phyloP scores from a whole-genome alignment of 2,797 vertebrate genomes.

The Gymnoscopelus braueri region DNA sequence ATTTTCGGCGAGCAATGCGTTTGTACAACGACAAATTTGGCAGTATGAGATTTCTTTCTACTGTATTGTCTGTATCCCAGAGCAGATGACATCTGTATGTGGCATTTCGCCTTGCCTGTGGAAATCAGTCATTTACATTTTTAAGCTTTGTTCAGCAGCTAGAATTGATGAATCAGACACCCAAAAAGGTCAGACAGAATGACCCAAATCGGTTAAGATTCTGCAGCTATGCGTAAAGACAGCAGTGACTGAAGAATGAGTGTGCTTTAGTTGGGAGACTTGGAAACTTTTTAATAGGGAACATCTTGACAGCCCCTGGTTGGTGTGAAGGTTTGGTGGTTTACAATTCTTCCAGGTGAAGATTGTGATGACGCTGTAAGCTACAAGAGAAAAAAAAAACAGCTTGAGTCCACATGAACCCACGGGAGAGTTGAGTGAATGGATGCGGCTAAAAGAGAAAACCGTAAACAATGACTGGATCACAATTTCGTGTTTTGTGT shows the following conservation, averaged over 20 bases:
- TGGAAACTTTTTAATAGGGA: conserved; percentile 37
- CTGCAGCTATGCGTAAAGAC: conserved; percentile 43
- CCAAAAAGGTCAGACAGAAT: conserved; percentile 33
- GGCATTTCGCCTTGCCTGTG: conserved; percentile 45
- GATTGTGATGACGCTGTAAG: conserved; percentile 28
- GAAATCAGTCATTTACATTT: conserved; percentile 31
- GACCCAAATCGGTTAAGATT: conserved; percentile 27
- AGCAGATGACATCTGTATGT: conserved; percentile 38
- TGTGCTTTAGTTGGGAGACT: conserved; percentile 25
- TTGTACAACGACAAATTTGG: too few relatives aligned
- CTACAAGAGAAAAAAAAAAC: conserved; percentile 17
- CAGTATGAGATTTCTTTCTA: conserved; percentile 12
- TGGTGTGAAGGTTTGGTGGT: conserved; percentile 33
- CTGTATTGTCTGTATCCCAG: conserved; percentile 35
- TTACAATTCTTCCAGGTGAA: conserved; percentile 66
- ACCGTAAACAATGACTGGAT: conserved; percentile 71
- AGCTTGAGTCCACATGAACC: conserved; percentile 36
- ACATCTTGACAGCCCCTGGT: conserved; percentile 30
- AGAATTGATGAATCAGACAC: conserved; percentile 25
- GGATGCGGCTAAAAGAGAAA: conserved; percentile 49
- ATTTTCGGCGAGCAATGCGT: too few relatives aligned
- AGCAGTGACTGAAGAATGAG: conserved; percentile 31
- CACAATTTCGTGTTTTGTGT: conserved; percentile 54
- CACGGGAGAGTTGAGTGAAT: conserved; percentile 17
- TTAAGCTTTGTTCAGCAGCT: conserved; percentile 41